Evolutionary conservation across 2,888 invertebrate genomes (phyloP), one percentile per base, ranked within the genome.

Genomic region (Caenorhabditis doughertyi): DNA sequence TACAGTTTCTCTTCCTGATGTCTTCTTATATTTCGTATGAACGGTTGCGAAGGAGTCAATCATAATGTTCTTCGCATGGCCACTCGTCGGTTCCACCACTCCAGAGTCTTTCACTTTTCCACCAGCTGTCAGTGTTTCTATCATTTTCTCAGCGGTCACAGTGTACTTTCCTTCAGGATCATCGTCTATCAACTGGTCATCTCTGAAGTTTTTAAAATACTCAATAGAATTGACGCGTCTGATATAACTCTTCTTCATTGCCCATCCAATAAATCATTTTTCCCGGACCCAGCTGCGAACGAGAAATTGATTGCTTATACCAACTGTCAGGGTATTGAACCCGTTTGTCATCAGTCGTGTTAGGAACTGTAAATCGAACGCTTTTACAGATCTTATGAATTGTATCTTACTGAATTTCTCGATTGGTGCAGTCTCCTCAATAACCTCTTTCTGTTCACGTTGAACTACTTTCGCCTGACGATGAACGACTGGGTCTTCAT

Each of bases 91-190:
- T 49, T 77, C 77, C 4, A 35, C 44, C 2, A 77, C 68, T 29
- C 68, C 68, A 1, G 68, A 53, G n/a, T 60, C 60, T 9, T 68
- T 68, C 3, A 68, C 27, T 21, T 49, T 56, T 11, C 60, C 62
- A 16, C 68, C 68, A 5, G n/a, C 16, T 7, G 62, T 53, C 18
- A 68, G 13, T 16, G 65, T 27, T 29, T 68, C 68, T 16, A 77
- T 58, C 44, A 77, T 1, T n/a, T 35, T 58, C n/a, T 77, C 77
- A 9, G 62, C 77, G 4, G 68, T 77, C 25, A 77, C 77, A 18
- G 77, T 77, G 21, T 39, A 77, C n/a, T 77, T 68, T 8, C 68
- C 77, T 21, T 77, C 77, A 0, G 77, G 77, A 55, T 77, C 77
- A 25, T 77, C 77, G n/a, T 77, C 77, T 8, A 56, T 29, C 11